Conservation (phyloP, 2,113 vertebrate genomes). For the Austrofundulus limnaeus region DNA sequence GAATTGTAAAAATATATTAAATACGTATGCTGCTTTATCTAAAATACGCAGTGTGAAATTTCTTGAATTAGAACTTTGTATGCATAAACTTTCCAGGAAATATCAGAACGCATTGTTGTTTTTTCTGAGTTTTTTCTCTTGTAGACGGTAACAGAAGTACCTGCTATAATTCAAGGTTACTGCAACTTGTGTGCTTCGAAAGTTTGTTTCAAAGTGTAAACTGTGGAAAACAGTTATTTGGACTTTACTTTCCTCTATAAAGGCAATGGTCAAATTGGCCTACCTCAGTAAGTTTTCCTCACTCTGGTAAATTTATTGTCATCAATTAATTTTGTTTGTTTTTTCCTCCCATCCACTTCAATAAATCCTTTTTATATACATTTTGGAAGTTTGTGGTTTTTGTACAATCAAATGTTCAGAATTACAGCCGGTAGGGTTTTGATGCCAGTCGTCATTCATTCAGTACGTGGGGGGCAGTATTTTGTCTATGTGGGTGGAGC, state of each 20-base stretch:
- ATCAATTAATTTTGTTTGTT: conserved; percentile 83
- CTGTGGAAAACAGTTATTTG: conserved; percentile 64
- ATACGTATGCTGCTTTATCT: conserved; percentile 82
- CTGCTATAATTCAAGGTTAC: conserved; percentile 54
- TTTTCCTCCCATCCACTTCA: conserved; percentile 87
- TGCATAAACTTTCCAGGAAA: conserved; percentile 63
- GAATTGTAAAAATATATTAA: conserved; percentile 84
- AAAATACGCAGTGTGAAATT: conserved; percentile 66
- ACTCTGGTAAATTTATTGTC: conserved; percentile 73
- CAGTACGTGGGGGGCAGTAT: too few relatives aligned
- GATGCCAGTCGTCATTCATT: too few relatives aligned
- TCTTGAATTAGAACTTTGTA: conserved; percentile 74
- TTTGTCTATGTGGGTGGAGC: too few relatives aligned
- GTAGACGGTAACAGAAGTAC: conserved; percentile 57
- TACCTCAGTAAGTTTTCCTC: conserved; percentile 64
- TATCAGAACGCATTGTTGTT: conserved; percentile 45
- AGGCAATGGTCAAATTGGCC: conserved; percentile 64
- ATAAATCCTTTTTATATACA: conserved; percentile 92
- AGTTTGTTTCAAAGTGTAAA: conserved; percentile 65
- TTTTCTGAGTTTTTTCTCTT: conserved; percentile 24
- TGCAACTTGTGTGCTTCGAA: conserved; percentile 57
- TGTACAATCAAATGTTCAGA: neutral
- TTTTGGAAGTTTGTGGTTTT: conserved; percentile 74
- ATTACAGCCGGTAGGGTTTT: too few relatives aligned
- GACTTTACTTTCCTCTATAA: conserved; percentile 66